phyloP scores from a whole-genome alignment of 2,888 invertebrate species.

The Metallyticus violacea region DNA sequence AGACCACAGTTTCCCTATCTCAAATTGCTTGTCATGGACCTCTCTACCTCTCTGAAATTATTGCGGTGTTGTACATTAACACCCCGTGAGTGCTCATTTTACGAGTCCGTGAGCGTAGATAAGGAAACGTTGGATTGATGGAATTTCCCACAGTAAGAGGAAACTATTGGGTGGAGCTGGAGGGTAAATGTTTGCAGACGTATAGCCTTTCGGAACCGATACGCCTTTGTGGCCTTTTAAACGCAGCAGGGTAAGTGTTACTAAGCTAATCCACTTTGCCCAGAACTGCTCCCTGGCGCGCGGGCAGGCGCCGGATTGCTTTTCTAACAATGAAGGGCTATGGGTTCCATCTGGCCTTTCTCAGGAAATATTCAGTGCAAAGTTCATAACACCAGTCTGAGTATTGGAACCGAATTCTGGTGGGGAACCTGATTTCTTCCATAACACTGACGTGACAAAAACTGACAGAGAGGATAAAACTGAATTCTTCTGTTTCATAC shows the following conservation, averaged over 20 bases:
- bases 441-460: too few relatives aligned
- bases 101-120: neutral
- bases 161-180: neutral
- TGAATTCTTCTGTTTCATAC: too few relatives aligned
- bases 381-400: too few relatives aligned
- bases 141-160: neutral
- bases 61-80: too few relatives aligned
- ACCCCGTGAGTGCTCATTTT: too few relatives aligned
- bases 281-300: too few relatives aligned
- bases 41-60: too few relatives aligned
- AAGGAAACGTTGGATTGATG: neutral
- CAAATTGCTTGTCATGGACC: too few relatives aligned
- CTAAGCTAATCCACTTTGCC: neutral
- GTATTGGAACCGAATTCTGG: too few relatives aligned
- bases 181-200: neutral
- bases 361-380: neutral
- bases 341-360: neutral
- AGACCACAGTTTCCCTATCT: too few relatives aligned
- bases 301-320: neutral
- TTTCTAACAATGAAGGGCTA: neutral
- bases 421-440: too few relatives aligned
- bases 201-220: neutral
- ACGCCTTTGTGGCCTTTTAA: neutral
- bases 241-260: neutral
- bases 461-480: too few relatives aligned